Conservation (phyloP, 2,888 invertebrate genomes). For the Acleris laterana region DNA sequence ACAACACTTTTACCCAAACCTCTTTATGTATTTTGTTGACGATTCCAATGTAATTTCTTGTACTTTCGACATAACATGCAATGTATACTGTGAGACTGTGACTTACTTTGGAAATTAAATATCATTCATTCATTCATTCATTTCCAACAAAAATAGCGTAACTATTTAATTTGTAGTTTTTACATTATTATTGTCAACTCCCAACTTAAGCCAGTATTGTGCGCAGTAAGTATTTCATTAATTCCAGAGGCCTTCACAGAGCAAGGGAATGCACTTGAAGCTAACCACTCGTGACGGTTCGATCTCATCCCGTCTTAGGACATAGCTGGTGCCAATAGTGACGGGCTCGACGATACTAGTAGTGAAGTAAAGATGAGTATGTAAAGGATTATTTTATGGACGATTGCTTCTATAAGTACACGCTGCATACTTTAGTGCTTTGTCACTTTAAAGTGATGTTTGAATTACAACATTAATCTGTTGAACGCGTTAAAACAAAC, state of each 20-base stretch:
- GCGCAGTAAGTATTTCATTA: conserved; percentile 56
- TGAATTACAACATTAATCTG: neutral
- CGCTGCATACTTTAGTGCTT: neutral
- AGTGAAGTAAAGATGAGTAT: neutral
- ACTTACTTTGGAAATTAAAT: no score
- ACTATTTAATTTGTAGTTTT: no score
- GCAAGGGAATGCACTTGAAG: conserved; percentile 60
- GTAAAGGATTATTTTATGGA: neutral
- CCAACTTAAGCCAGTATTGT: conserved; percentile 31
- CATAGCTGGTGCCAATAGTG: conserved; percentile 37
- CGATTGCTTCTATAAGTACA: neutral
- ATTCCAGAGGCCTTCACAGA: conserved; percentile 44
- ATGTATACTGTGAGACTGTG: no score
- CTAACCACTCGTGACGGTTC: conserved; percentile 39
- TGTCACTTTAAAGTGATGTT: no score
- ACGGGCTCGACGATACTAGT: neutral
- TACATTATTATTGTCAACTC: no score
- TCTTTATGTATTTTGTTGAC: no score
- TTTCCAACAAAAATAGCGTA: no score
- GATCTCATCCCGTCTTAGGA: conserved; percentile 54
- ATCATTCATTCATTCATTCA: no score
- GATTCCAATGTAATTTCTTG: no score
- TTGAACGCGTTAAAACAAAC: no score
- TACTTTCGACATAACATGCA: no score
- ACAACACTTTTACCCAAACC: no score